These are phyloP conservation scores for Pocillopora grandis DNA, from an alignment of 92 coral and sea anemone genomes.

Conservation along the genomic window DNA sequence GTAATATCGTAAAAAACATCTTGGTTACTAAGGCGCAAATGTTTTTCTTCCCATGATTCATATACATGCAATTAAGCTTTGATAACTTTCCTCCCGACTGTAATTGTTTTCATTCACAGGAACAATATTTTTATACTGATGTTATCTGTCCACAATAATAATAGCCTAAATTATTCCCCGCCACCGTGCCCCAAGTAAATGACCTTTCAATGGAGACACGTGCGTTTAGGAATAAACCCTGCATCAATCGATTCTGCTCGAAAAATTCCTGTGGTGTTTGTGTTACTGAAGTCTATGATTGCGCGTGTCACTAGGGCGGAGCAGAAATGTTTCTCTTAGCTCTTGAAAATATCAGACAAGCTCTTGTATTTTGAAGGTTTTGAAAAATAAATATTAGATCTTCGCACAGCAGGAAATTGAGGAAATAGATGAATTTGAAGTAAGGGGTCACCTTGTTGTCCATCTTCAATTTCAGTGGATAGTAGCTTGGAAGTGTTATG, in stretches of 20 bases:
- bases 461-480: too few relatives aligned
- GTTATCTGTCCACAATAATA: conserved; percentile 22
- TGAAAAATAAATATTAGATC: too few relatives aligned
- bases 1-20: neutral
- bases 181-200: too few relatives aligned
- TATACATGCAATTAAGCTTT: neutral
- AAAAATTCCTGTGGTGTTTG: conserved; percentile 16
- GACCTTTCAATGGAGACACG: neutral
- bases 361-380: too few relatives aligned
- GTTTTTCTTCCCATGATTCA: neutral
- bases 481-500: too few relatives aligned
- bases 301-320: neutral
- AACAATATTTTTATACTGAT: neutral
- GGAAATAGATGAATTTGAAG: too few relatives aligned
- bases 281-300: neutral
- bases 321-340: neutral
- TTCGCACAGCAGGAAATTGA: too few relatives aligned
- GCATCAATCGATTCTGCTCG: neutral
- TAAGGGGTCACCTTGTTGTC: too few relatives aligned
- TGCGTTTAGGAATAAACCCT: neutral
- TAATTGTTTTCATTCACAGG: neutral
- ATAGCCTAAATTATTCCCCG: neutral
- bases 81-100: neutral
- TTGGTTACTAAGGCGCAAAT: neutral
- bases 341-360: too few relatives aligned